phyloP scores from a whole-genome alignment of 2,113 vertebrate species.

The Podarcis cretensis region DNA sequence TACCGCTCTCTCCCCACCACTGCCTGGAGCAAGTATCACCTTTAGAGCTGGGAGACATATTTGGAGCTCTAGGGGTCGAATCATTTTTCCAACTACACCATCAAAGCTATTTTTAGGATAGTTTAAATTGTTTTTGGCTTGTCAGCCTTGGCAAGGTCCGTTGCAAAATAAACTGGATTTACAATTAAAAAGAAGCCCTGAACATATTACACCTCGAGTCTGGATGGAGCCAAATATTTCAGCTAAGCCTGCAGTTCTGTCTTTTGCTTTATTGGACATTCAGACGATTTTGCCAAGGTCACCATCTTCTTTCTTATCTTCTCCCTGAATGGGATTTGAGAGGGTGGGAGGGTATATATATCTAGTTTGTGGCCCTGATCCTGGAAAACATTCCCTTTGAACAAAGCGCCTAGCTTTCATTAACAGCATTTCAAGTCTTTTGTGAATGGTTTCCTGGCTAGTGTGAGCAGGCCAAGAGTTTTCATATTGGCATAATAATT shows the following conservation, averaged over 20 bases:
- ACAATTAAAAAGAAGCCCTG: constrained; percentile 26
- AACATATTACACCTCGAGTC: constrained; percentile 44
- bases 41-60: background rate
- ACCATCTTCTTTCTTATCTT: background rate
- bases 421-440: background rate
- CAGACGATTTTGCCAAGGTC: constrained; percentile 28
- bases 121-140: constrained; percentile 44
- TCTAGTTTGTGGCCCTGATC: background rate
- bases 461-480: background rate
- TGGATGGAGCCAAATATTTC: constrained; percentile 53
- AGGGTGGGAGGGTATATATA: accelerated
- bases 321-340: background rate
- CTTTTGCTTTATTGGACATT: constrained; percentile 24
- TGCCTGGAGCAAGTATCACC: background rate
- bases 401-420: background rate
- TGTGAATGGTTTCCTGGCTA: background rate
- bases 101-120: constrained; percentile 52
- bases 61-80: constrained; percentile 9
- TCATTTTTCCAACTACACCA: constrained; percentile 3
- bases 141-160: constrained; percentile 40
- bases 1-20: too few relatives aligned
- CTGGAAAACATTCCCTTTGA: background rate
- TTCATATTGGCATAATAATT: background rate
- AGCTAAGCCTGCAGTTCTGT: constrained; percentile 46
- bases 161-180: constrained; percentile 58